A percentile compares a stretch with the other conserved stretches of the same genome.
phyloP scores from a whole-genome alignment of 2,888 invertebrate species.

The Strigamia crassipes region DNA sequence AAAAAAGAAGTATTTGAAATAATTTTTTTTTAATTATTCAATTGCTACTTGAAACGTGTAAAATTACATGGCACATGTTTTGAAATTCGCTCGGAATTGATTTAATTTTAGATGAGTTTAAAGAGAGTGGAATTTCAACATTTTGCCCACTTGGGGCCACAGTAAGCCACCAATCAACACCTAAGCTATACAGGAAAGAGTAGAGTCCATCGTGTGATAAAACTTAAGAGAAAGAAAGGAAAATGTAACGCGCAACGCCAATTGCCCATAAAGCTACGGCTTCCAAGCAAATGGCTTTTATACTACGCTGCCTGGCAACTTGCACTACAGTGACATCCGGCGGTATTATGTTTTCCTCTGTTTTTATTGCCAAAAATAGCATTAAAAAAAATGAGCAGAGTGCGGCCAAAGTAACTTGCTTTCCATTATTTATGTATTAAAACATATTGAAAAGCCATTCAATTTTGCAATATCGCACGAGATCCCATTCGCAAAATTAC shows the following conservation, averaged over 20 bases:
- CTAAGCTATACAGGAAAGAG: neutral
- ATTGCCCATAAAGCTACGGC: constrained; percentile 42
- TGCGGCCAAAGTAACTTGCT: neutral
- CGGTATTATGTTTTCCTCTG: constrained; percentile 33
- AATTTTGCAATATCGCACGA: constrained; percentile 9
- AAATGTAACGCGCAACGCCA: constrained; percentile 37
- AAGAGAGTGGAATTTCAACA: neutral
- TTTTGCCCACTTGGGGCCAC: neutral
- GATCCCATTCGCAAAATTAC: constrained; percentile 30
- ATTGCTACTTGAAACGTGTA: neutral
- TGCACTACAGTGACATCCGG: constrained; percentile 35
- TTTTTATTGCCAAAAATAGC: constrained; percentile 25
- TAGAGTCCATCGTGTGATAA: constrained; percentile 32
- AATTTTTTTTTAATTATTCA: neutral
- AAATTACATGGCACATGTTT: neutral
- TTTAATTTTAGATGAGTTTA: constrained; percentile 15
- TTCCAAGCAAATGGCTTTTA: constrained; percentile 42
- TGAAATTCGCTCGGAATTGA: neutral
- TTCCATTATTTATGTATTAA: constrained; percentile 38
- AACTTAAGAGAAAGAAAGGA: constrained; percentile 28
- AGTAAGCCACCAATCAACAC: constrained; percentile 33
- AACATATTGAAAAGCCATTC: constrained; percentile 12
- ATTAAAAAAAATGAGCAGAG: neutral
- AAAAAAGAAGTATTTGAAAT: neutral
- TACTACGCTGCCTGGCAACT: constrained; percentile 19